Evolutionary conservation across 2,888 invertebrate species (phyloP).

Genomic region (Cecidostiba fungosa): DNA sequence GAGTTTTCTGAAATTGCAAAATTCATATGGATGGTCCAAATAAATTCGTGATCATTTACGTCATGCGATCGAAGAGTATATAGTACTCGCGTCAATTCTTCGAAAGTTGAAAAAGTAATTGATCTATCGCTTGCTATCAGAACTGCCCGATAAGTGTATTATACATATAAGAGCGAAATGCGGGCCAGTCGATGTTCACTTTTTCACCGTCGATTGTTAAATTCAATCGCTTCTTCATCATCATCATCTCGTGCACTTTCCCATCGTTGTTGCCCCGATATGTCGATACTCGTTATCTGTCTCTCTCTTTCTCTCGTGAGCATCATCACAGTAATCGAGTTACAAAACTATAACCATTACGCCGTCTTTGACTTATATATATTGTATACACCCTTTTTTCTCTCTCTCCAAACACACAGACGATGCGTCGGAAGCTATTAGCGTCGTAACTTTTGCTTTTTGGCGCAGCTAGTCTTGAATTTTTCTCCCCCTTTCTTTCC

Average conservation of each 20-base stretch:
- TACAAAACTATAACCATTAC: slow-evolving; percentile 44
- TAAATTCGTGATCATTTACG: not conserved
- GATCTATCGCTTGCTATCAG: not conserved
- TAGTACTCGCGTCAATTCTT: not conserved
- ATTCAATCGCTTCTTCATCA: not conserved
- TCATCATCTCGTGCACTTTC: not conserved
- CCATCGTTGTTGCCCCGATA: not conserved
- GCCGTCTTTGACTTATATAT: slow-evolving; percentile 7
- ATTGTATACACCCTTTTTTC: not conserved
- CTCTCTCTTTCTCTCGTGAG: not conserved
- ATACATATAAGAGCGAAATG: not conserved
- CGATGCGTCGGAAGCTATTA: slow-evolving; percentile 53
- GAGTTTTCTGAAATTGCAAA: no score
- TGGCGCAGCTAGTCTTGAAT: not conserved
- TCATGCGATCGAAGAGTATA: not conserved
- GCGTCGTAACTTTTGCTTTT: slow-evolving; percentile 38
- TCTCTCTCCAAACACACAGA: not conserved
- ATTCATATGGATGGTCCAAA: not conserved
- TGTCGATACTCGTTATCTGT: slow-evolving; percentile 47
- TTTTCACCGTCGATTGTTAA: slow-evolving; percentile 1
- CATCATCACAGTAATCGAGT: slow-evolving; percentile 26
- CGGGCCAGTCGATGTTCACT: not conserved
- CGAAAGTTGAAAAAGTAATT: not conserved
- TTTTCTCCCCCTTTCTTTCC: not conserved
- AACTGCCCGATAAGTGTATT: not conserved